phyloP scores from a whole-genome alignment of 2,797 vertebrate species.

The Telmatherina bonti region DNA sequence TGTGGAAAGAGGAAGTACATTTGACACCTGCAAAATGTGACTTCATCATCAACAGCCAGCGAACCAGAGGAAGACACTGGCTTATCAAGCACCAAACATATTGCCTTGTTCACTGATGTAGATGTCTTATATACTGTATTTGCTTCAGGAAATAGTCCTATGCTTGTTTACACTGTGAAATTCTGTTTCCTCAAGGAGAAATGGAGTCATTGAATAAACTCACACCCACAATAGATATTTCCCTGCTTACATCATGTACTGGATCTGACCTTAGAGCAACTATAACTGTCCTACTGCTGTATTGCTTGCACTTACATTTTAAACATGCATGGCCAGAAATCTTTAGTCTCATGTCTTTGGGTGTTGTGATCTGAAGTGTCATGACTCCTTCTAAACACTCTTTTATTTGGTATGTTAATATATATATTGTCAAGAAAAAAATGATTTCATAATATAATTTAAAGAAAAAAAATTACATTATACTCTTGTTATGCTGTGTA shows the following conservation, averaged over 20 bases:
- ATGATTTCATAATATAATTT: conserved; percentile 30
- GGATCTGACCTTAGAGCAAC: conserved; percentile 41
- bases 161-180: conserved; percentile 82
- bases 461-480: conserved; percentile 27
- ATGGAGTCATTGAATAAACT: conserved; percentile 44
- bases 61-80: conserved; percentile 36
- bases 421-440: conserved; percentile 36
- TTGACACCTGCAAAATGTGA: conserved; percentile 45
- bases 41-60: conserved; percentile 34
- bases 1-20: conserved; percentile 15
- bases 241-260: conserved; percentile 42
- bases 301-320: conserved; percentile 73
- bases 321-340: conserved; percentile 80
- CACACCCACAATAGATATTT: conserved; percentile 52
- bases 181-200: conserved; percentile 58
- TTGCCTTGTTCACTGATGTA: conserved; percentile 73
- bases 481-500: conserved; percentile 45
- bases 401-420: conserved; percentile 47
- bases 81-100: conserved; percentile 56
- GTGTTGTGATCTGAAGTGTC: conserved; percentile 64
- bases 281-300: conserved; percentile 62
- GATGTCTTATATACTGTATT: conserved; percentile 67
- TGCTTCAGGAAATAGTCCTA: conserved; percentile 72
- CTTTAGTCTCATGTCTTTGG: conserved; percentile 55
- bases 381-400: conserved; percentile 53